These are phyloP conservation scores for Lepus europaeus DNA, from an alignment of 2,113 vertebrate species.

Conservation along the genomic window DNA sequence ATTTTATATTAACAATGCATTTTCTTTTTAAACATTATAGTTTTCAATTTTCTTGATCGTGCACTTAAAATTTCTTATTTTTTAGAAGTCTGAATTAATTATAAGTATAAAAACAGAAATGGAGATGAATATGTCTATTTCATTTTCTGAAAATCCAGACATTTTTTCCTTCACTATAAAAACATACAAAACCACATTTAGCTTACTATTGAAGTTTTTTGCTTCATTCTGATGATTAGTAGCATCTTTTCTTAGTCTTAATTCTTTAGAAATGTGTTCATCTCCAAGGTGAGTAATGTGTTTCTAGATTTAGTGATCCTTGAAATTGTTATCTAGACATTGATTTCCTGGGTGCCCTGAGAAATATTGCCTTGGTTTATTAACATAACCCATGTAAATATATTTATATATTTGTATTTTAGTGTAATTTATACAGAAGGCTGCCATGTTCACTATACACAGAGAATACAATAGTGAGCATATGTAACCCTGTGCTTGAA, in stretches of 20 bases:
- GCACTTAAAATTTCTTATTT: conserved; percentile 53
- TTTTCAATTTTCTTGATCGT: conserved; percentile 60
- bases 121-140: conserved; percentile 81
- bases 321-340: not conserved
- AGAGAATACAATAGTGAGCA: not conserved
- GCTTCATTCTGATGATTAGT: conserved; percentile 36
- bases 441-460: not conserved
- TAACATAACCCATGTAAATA: not conserved
- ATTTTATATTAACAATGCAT: conserved; percentile 24
- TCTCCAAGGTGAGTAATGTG: not conserved
- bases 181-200: conserved; percentile 64
- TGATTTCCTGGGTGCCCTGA: not conserved
- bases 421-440: not conserved
- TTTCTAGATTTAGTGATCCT: not conserved
- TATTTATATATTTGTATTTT: not conserved
- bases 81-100: conserved; percentile 65
- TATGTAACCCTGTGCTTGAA: not conserved
- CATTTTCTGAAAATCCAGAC: conserved; percentile 76
- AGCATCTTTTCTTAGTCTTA: not conserved
- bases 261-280: not conserved
- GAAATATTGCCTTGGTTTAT: not conserved
- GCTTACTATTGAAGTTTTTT: conserved; percentile 44
- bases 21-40: conserved; percentile 17
- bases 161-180: conserved; percentile 62
- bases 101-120: conserved; percentile 63